Evolutionary conservation across 1,140 invertebrate species (phyloP).

Genomic region (Batillaria attramentaria): DNA sequence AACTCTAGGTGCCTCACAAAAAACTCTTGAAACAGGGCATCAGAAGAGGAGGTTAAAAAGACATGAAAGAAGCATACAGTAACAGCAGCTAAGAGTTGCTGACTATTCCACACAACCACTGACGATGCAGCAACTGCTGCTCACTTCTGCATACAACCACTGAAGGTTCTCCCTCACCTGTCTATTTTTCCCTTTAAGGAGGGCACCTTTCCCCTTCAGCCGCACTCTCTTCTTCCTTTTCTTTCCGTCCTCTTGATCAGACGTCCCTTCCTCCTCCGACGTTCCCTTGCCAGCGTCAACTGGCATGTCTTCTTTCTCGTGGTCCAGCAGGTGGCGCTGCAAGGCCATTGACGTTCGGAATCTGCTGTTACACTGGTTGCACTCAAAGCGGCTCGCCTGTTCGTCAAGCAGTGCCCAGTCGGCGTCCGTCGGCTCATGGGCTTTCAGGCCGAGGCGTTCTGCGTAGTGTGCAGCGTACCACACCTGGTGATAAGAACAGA

Average conservation of each 20-base stretch:
- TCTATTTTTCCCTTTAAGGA: conserved; percentile 1
- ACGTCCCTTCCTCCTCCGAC: conserved; percentile 29
- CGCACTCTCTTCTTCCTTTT: conserved; percentile 4
- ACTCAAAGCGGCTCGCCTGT: conserved; percentile 70
- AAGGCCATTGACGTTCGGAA: conserved; percentile 73
- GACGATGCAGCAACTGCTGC: neutral
- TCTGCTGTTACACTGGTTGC: conserved; percentile 77
- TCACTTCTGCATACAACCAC: neutral
- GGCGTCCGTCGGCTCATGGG: conserved; percentile 69
- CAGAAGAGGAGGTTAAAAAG: neutral
- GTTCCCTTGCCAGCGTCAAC: conserved; percentile 23
- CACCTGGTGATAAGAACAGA: no score
- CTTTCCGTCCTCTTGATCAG: conserved; percentile 23
- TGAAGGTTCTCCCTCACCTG: conserved; percentile 1
- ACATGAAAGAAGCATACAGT: neutral
- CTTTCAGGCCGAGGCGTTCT: conserved; percentile 71
- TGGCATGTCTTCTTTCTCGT: conserved; percentile 67
- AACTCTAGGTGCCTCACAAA: no score
- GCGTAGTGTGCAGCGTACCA: conserved; percentile 79
- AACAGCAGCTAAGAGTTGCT: neutral
- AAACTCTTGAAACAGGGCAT: no score
- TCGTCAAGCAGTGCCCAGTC: conserved; percentile 67
- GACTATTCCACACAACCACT: neutral
- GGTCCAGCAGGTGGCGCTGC: conserved; percentile 76
- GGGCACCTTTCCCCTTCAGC: neutral